These are phyloP conservation scores for Ericerus pela DNA, from an alignment of 1,140 invertebrate species.

Conservation along the genomic window DNA sequence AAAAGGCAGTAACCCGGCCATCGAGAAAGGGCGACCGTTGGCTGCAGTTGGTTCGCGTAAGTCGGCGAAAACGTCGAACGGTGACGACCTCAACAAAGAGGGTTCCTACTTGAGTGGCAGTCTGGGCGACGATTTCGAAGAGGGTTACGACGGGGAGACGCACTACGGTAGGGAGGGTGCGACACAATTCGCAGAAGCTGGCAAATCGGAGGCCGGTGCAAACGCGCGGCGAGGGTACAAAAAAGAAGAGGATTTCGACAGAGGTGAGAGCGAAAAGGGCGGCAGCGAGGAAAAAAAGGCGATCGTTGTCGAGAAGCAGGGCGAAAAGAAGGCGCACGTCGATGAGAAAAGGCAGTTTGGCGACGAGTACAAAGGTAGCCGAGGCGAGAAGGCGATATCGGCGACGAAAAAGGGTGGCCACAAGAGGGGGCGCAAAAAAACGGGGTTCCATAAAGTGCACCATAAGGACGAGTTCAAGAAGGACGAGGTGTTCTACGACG, in stretches of 20 bases:
- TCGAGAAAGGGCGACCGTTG: neutral
- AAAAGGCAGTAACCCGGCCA: neutral
- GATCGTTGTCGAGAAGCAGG: conserved; percentile 21
- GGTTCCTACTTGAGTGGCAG: conserved; percentile 13
- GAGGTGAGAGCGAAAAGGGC: conserved; percentile 25
- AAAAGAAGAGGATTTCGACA: conserved; percentile 33
- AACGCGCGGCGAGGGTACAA: conserved; percentile 43
- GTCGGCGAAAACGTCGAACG: neutral
- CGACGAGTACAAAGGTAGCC: conserved; percentile 32
- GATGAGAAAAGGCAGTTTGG: conserved; percentile 29
- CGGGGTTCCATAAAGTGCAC: conserved; percentile 45
- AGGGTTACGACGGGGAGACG: conserved; percentile 18
- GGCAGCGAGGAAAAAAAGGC: conserved; percentile 24
- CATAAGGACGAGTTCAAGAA: conserved; percentile 50
- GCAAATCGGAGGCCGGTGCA: conserved; percentile 31
- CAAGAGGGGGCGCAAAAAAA: conserved; percentile 46
- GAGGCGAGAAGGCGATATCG: conserved; percentile 21
- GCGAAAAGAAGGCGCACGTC: conserved; percentile 26
- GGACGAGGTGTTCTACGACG: conserved; percentile 47
- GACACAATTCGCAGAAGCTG: conserved; percentile 20
- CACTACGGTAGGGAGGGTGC: conserved; percentile 22
- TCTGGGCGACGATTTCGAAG: conserved; percentile 14
- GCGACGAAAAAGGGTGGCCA: conserved; percentile 33
- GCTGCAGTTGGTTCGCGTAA: neutral
- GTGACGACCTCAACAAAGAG: conserved; percentile 15